Conservation (phyloP, 1,140 invertebrate genomes). For the Phymastichus coffea region DNA sequence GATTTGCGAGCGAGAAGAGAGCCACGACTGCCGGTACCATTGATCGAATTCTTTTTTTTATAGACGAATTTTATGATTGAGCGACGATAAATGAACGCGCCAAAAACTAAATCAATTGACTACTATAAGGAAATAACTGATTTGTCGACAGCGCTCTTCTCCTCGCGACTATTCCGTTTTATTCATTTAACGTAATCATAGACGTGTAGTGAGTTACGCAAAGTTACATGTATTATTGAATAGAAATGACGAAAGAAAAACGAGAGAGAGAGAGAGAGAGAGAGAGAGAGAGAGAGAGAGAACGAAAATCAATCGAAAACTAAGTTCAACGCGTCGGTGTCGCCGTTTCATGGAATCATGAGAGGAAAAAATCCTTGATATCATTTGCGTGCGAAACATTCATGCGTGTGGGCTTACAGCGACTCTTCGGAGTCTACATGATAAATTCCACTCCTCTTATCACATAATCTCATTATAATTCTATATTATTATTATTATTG, state of each 20-base stretch:
- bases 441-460: slow-evolving; percentile 17
- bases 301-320: not conserved
- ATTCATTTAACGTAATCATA: slow-evolving; percentile 30
- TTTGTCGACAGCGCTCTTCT: slow-evolving; percentile 12
- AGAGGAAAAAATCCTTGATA: not conserved
- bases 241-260: not conserved
- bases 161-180: slow-evolving; percentile 25
- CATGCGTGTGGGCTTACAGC: not conserved
- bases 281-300: too few species aligned
- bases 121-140: too few species aligned
- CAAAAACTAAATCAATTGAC: too few species aligned
- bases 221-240: slow-evolving; percentile 13
- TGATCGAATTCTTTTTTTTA: slow-evolving; percentile 20
- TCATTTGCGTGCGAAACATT: not conserved
- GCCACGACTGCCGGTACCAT: not conserved
- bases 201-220: slow-evolving; percentile 18
- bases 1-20: slow-evolving; percentile 32
- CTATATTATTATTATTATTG: slow-evolving; percentile 26
- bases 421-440: not conserved
- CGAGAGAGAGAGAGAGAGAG: too few species aligned
- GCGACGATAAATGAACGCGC: too few species aligned
- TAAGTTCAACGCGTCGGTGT: slow-evolving; percentile 1
- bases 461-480: slow-evolving; percentile 20
- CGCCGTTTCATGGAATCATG: not conserved
- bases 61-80: too few species aligned